Evolutionary conservation across 2,113 vertebrate genomes (phyloP).

Genomic region (Nothobranchius furzeri): DNA sequence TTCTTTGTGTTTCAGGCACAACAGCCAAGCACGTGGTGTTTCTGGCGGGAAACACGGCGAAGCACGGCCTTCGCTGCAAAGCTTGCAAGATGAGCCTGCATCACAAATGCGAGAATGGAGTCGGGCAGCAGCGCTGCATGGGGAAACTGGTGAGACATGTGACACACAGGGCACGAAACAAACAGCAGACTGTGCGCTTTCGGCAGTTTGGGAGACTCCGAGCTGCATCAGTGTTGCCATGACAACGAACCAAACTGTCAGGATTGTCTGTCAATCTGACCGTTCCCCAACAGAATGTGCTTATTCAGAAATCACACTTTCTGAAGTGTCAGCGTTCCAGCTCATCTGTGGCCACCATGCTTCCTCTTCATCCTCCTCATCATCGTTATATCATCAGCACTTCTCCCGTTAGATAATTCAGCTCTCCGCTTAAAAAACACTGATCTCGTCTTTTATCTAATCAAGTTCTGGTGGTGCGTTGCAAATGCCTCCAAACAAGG

Average conservation of each 20-base stretch:
- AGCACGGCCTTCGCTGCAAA: constrained; percentile 95
- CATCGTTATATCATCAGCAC: constrained; percentile 61
- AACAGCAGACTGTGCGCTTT: not conserved
- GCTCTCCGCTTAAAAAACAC: constrained; percentile 16
- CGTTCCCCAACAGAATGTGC: constrained; percentile 61
- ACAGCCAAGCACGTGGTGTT: constrained; percentile 86
- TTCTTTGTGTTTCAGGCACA: constrained; percentile 68
- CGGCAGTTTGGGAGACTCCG: constrained; percentile 5
- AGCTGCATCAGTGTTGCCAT: constrained; percentile 19
- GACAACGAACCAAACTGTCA: constrained; percentile 35
- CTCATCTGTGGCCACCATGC: constrained; percentile 57
- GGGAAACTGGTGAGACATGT: constrained; percentile 91
- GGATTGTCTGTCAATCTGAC: constrained; percentile 16
- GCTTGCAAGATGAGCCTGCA: constrained; percentile 99
- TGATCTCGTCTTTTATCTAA: constrained; percentile 26
- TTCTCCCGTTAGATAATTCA: constrained; percentile 51
- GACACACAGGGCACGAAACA: not conserved
- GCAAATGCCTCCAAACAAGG: constrained; percentile 10
- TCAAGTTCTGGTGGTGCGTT: not conserved
- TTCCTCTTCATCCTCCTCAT: constrained; percentile 56
- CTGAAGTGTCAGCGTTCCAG: constrained; percentile 50
- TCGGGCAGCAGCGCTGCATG: constrained; percentile 92
- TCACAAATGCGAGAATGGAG: constrained; percentile 91
- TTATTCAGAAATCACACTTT: constrained; percentile 69
- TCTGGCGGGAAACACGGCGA: constrained; percentile 86